Base-by-base conservation (phyloP, 2,888 invertebrate species). In the Agrilus cyanescens region DNA sequence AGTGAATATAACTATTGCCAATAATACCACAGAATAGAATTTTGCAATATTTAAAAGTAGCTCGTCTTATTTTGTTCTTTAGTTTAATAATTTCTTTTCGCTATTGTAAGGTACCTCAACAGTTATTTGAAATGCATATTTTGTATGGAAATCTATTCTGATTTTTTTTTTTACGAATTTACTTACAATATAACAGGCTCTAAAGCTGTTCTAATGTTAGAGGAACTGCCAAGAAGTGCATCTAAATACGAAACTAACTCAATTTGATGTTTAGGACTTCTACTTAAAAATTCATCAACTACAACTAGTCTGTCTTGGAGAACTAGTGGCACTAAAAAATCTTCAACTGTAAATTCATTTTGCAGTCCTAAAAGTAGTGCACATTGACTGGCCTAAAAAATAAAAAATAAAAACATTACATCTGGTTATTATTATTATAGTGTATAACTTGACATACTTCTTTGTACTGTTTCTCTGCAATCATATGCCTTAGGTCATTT, bases 281-380 rank as follows among this genome's bases (percentile, higher is more conserved):
- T 74, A 37, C 68, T 66, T 50, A 91, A 67, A 67, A 84, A 88
- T 44, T 83, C 82, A 62, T 90, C 86, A 35, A 83, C 80, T 50
- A 85, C 66, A 48, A 75, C 76, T 12, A 80, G 65, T 61, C 85
- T 88, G 58, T 89, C 88, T 69, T 90, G 87, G 33, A 90, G 67
- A 52, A 90, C 71, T 40, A 91, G 66, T 1, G 90, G 90, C 48
- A 91, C 70, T 6, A 87, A 59, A 52, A 89, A 72, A 43, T 80
- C 77, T 57, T 83, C 76, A 40, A 85, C 76, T 38, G 73, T 68
- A 60, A 86, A 84, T 42, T 75, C 68, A 46, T 75, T 68, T 55
- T 81, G 81, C 32, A 87, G 62, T 48, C 79, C 71, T 56, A 87
- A 68, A 40, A 79, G 71, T 41, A 78, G 72, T 6, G 78, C 73